Percentiles rank a stretch among this genome's conserved stretches.
Evolutionary conservation across 2,888 invertebrate genomes (phyloP).

Genomic region (Bimastos eiseni): DNA sequence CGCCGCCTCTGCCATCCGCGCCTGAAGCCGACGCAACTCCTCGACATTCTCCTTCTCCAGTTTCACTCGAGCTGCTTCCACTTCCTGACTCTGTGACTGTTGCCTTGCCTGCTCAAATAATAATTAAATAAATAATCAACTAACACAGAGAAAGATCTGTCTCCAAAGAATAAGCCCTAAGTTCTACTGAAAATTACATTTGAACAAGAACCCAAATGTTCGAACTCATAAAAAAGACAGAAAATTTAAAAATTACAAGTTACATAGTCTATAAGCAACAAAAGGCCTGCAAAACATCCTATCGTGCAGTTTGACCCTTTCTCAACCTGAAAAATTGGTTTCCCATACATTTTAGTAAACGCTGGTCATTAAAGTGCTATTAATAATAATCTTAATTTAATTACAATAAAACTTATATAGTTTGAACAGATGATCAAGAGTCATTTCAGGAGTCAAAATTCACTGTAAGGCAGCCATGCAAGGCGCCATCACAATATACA

Average conservation of each 20-base stretch:
- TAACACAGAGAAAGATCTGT: neutral
- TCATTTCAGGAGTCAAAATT: no score
- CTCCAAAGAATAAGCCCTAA: neutral
- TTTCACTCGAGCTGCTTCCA: slow-evolving; percentile 51
- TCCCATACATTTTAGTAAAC: no score
- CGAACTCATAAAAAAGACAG: neutral
- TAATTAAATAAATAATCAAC: neutral
- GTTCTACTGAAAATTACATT: neutral
- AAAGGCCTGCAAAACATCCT: neutral
- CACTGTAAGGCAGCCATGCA: no score
- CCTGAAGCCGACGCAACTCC: slow-evolving; percentile 51
- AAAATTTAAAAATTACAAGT: neutral
- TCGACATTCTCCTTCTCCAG: slow-evolving; percentile 52
- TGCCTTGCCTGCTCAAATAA: slow-evolving; percentile 51
- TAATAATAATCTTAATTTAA: no score
- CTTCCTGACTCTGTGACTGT: slow-evolving; percentile 51
- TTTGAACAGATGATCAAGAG: no score
- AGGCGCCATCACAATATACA: no score
- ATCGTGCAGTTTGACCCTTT: neutral
- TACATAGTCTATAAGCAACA: neutral
- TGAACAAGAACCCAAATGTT: neutral
- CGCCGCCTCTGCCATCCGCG: slow-evolving; percentile 39
- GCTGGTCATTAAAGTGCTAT: no score
- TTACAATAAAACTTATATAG: no score
- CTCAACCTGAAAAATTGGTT: no score